Evolutionary conservation across 2,113 vertebrate species (phyloP).

Genomic region (Paramisgurnus dabryanus): DNA sequence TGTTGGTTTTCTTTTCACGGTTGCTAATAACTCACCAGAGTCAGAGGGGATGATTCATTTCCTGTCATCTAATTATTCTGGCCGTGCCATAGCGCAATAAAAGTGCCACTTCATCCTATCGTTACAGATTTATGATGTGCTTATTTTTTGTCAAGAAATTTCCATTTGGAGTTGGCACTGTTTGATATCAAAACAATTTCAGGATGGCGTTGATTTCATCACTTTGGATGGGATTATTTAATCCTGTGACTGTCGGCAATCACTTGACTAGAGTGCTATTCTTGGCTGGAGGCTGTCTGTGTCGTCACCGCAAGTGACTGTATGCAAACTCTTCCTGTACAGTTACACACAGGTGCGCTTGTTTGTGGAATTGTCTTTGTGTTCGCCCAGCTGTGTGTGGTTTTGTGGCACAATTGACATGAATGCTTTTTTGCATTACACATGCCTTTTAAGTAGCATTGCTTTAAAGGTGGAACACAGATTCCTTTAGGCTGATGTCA

Average conservation of each 20-base stretch:
- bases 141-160: background rate
- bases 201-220: background rate
- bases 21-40: slow-evolving; percentile 6
- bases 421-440: background rate
- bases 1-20: slow-evolving; percentile 1
- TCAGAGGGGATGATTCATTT: slow-evolving; percentile 1
- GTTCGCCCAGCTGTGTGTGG: background rate
- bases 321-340: background rate
- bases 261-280: background rate
- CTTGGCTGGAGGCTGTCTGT: background rate
- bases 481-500: slow-evolving; percentile 61
- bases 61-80: slow-evolving; percentile 20
- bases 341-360: slow-evolving; percentile 3
- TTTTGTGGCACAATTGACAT: slow-evolving; percentile 26
- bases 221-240: background rate
- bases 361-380: slow-evolving; percentile 8
- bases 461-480: slow-evolving; percentile 60
- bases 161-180: background rate
- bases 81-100: background rate
- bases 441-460: background rate
- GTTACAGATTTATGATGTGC: background rate
- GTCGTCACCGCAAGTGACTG: background rate
- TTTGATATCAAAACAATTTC: background rate
- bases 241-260: background rate
- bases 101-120: slow-evolving; percentile 47